phyloP scores from a whole-genome alignment of 2,113 vertebrate species.

The Hystrix brachyura region DNA sequence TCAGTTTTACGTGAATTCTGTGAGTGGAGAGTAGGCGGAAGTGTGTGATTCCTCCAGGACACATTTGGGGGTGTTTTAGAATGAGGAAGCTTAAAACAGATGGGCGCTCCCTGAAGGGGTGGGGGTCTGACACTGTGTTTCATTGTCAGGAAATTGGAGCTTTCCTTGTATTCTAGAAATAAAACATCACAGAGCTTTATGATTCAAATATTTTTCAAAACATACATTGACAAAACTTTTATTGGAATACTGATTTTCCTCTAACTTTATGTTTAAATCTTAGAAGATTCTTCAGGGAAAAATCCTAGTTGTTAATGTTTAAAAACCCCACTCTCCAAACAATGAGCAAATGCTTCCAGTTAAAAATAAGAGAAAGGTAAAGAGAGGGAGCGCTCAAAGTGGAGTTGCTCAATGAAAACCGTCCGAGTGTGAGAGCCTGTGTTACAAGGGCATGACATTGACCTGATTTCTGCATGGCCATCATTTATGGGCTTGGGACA shows the following conservation, averaged over 20 bases:
- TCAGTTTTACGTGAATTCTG: not conserved
- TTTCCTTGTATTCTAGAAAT: not conserved
- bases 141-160: not conserved
- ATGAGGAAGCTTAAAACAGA: not conserved
- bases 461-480: fast-evolving
- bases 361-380: not conserved
- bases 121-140: not conserved
- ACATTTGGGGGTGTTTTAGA: not conserved
- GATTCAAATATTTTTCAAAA: not conserved
- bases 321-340: not conserved
- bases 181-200: not conserved
- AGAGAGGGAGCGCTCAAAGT: not conserved
- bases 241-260: not conserved
- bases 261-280: not conserved
- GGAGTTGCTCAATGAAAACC: not conserved
- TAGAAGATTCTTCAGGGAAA: not conserved
- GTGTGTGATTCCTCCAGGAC: not conserved
- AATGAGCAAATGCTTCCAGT: not conserved
- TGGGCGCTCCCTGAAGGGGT: not conserved
- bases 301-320: not conserved
- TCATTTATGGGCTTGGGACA: not conserved
- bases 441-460: not conserved
- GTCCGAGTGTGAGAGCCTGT: not conserved
- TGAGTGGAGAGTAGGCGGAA: not conserved
- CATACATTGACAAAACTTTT: not conserved